These are phyloP conservation scores for Leptinotarsa rubiginosa DNA, from an alignment of 2,888 invertebrate genomes.

Conservation along the genomic window DNA sequence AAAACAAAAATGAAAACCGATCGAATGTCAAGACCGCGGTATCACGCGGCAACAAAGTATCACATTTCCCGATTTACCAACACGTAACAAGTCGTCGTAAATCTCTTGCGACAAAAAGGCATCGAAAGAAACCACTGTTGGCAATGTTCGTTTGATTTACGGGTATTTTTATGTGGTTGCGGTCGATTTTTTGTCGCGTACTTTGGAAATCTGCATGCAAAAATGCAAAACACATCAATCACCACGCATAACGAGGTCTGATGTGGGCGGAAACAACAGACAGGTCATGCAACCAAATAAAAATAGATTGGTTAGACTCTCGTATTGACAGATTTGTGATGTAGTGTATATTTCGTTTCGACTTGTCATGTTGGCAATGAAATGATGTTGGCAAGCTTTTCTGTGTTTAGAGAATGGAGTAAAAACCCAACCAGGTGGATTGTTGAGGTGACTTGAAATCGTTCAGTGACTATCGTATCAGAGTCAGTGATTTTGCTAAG, in stretches of 20 bases:
- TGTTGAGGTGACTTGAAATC: not conserved
- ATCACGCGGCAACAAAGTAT: slow-evolving; percentile 14
- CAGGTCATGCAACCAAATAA: slow-evolving; percentile 26
- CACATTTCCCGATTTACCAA: slow-evolving; percentile 10
- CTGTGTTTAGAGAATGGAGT: not conserved
- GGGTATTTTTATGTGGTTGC: slow-evolving; percentile 26
- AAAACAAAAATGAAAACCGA: not conserved
- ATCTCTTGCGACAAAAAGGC: slow-evolving; percentile 21
- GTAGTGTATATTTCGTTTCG: not conserved
- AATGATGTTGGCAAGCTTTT: not conserved
- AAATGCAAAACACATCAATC: slow-evolving; percentile 33
- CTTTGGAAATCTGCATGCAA: slow-evolving; percentile 29
- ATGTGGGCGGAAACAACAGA: slow-evolving; percentile 20
- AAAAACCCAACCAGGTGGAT: not conserved
- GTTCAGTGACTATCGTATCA: not conserved
- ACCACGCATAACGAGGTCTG: slow-evolving; percentile 7
- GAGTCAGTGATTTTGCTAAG: not conserved
- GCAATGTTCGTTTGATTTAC: slow-evolving; percentile 28
- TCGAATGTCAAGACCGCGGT: not conserved
- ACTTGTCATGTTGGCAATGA: slow-evolving; percentile 4
- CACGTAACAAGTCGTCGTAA: slow-evolving; percentile 17
- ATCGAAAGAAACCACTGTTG: slow-evolving; percentile 28
- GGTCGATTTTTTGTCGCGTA: slow-evolving; percentile 28
- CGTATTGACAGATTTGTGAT: slow-evolving; percentile 14
- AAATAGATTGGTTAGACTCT: slow-evolving; percentile 5